phyloP scores from a whole-genome alignment of 1,140 invertebrate species.

The Grapholita molesta region DNA sequence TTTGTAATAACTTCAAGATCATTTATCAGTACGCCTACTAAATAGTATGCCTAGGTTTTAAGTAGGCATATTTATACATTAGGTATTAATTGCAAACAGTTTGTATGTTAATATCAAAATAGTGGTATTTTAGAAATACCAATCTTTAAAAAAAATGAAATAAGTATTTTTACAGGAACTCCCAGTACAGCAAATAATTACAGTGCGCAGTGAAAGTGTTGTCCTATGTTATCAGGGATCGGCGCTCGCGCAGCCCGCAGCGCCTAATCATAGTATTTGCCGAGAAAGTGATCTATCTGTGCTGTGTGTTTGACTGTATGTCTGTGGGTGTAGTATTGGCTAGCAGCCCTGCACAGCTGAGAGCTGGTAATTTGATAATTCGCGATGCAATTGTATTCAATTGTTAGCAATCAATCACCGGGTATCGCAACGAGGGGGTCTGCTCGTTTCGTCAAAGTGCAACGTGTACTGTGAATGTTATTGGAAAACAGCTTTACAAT shows the following conservation, averaged over 20 bases:
- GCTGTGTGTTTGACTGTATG: background rate
- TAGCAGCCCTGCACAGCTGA: background rate
- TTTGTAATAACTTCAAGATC: too few relatives aligned
- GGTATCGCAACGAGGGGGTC: background rate
- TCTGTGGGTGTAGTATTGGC: background rate
- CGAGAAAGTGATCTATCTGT: constrained; percentile 9
- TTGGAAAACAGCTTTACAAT: too few relatives aligned
- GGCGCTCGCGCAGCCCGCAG: constrained; percentile 10
- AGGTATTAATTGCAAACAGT: too few relatives aligned
- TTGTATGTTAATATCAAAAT: too few relatives aligned
- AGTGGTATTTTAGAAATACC: background rate
- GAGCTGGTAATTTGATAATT: background rate
- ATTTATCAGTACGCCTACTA: too few relatives aligned
- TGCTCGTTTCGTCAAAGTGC: too few relatives aligned
- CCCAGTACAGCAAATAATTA: constrained; percentile 2
- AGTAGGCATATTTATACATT: too few relatives aligned
- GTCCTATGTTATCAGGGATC: constrained; percentile 9
- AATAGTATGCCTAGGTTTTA: too few relatives aligned
- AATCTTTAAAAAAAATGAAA: background rate
- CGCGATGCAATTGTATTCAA: background rate
- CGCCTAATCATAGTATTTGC: constrained; percentile 14
- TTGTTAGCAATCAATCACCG: background rate
- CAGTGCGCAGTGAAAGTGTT: background rate
- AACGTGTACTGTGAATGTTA: too few relatives aligned
- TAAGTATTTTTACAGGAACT: constrained; percentile 1